These are phyloP conservation scores for Xestia xanthographa DNA, from an alignment of 2,888 invertebrate species.

Conservation along the genomic window DNA sequence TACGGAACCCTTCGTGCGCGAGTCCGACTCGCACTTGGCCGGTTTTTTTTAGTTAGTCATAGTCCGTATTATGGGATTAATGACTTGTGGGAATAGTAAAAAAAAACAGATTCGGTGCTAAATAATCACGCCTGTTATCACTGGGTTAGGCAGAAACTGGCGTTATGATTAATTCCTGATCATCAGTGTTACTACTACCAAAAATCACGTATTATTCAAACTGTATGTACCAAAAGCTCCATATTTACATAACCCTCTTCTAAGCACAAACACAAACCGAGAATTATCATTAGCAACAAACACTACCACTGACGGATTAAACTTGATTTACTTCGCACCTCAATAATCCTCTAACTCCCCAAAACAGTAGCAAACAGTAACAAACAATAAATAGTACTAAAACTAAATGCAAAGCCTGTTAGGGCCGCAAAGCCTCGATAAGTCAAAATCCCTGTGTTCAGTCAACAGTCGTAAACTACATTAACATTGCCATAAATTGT, in stretches of 20 bases:
- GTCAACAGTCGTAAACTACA: conserved; percentile 70
- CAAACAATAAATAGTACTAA: conserved; percentile 53
- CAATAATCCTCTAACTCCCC: conserved; percentile 38
- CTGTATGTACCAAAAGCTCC: conserved; percentile 4
- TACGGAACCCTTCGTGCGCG: too few relatives aligned
- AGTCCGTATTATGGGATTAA: neutral
- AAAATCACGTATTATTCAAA: neutral
- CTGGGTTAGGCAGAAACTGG: neutral
- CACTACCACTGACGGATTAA: conserved; percentile 41
- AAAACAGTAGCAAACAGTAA: conserved; percentile 45
- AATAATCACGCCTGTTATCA: neutral
- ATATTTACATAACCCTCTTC: neutral
- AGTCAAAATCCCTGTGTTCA: conserved; percentile 61
- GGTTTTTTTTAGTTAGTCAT: too few relatives aligned
- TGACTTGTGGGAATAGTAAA: neutral
- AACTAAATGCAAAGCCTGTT: conserved; percentile 50
- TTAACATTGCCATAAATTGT: conserved; percentile 73
- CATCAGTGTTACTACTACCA: neutral
- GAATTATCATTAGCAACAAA: conserved; percentile 40
- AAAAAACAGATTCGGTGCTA: neutral
- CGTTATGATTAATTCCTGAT: neutral
- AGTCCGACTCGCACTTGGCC: too few relatives aligned
- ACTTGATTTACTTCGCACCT: conserved; percentile 32
- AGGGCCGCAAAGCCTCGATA: conserved; percentile 54
- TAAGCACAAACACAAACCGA: neutral